Evolutionary conservation across 1,140 invertebrate species (phyloP).

Genomic region (Drosophila nigrodunni): DNA sequence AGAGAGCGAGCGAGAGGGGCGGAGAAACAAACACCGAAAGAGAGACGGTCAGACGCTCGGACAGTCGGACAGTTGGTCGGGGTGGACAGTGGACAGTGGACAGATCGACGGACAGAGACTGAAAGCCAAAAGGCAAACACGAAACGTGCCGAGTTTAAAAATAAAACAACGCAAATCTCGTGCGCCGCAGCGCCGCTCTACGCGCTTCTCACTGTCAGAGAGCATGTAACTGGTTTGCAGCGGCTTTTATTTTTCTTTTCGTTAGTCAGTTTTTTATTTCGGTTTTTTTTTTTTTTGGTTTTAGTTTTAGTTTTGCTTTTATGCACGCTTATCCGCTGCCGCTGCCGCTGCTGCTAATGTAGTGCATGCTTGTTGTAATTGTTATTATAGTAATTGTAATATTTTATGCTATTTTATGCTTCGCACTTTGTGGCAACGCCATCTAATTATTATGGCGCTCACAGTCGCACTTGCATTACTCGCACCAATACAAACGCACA

Average conservation of each 20-base stretch:
- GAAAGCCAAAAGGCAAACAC: conserved; percentile 64
- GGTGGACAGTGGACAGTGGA: conserved; percentile 5
- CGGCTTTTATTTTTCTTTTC: conserved; percentile 29
- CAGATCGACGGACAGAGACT: conserved; percentile 12
- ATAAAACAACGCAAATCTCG: conserved; percentile 79
- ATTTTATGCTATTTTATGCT: conserved; percentile 45
- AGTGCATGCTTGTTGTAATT: not conserved
- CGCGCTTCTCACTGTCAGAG: conserved; percentile 59
- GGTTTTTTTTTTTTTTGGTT: not conserved
- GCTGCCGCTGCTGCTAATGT: conserved; percentile 8
- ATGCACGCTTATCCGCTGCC: conserved; percentile 1
- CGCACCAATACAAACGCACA: not conserved
- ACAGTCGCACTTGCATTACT: conserved; percentile 15
- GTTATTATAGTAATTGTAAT: conserved; percentile 10
- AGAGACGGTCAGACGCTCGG: not conserved
- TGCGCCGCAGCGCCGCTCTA: conserved; percentile 55
- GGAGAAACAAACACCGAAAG: conserved; percentile 6
- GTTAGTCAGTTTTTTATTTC: not conserved
- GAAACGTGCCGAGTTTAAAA: conserved; percentile 78
- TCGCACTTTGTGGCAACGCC: conserved; percentile 26
- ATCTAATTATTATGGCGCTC: conserved; percentile 34
- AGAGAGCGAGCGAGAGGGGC: conserved; percentile 1
- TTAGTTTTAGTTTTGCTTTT: not conserved
- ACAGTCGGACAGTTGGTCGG: not conserved
- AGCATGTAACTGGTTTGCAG: conserved; percentile 71